Percentiles rank a stretch among this genome's conserved stretches.
Conservation (phyloP, 2,797 vertebrate genomes). For the Hylomyscus alleni region DNA sequence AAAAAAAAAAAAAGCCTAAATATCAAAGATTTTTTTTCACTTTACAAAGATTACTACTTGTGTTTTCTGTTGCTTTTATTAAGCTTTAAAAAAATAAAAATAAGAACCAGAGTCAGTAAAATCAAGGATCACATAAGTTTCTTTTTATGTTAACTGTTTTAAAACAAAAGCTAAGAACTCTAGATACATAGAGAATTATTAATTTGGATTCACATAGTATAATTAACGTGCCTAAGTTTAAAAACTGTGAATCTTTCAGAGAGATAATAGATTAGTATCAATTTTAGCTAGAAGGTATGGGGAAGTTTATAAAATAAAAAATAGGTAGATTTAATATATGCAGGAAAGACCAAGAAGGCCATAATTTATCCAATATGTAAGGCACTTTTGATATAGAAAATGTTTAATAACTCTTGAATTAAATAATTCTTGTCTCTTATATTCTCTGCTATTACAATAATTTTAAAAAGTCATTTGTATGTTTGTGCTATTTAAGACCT, state of each 20-base stretch:
- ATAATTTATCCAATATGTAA: neutral
- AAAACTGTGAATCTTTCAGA: neutral
- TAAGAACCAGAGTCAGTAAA: neutral
- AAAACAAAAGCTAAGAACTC: neutral
- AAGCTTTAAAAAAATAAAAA: neutral
- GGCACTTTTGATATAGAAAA: neutral
- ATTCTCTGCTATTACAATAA: no score
- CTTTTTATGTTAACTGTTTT: neutral
- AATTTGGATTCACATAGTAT: neutral
- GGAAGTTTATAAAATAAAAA: neutral
- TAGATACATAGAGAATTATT: neutral
- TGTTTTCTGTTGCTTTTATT: neutral
- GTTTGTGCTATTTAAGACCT: neutral
- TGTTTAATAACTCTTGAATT: neutral
- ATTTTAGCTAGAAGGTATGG: neutral
- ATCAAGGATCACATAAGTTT: neutral
- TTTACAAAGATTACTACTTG: neutral
- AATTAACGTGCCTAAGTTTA: neutral
- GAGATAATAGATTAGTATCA: neutral
- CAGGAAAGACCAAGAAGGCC: no score
- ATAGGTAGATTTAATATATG: neutral
- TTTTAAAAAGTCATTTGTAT: neutral
- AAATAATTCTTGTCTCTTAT: neutral
- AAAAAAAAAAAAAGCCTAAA: no score
- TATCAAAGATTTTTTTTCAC: neutral